Percentiles rank a stretch among this genome's conserved stretches.
Conservation (phyloP, 2,888 invertebrate species). For the Dusona sp. region DNA sequence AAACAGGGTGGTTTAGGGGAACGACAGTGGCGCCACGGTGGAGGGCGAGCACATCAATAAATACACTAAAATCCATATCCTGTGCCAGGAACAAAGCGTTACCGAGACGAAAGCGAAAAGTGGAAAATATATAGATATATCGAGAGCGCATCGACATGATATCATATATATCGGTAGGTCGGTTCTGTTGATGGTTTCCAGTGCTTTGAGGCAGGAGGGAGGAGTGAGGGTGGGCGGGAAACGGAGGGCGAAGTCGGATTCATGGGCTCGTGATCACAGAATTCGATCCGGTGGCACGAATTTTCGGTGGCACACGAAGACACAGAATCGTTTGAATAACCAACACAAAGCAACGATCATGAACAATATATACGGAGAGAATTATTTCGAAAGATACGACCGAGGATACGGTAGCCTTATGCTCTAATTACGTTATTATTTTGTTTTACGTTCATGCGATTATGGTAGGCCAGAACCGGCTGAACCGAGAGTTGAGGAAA, state of each 20-base stretch:
- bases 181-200: conserved; percentile 1
- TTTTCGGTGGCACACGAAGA: conserved; percentile 29
- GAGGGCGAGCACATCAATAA: neutral
- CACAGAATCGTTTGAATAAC: neutral
- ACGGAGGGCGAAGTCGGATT: neutral
- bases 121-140: neutral
- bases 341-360: neutral
- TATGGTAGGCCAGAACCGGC: neutral
- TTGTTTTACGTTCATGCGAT: conserved; percentile 35
- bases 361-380: neutral
- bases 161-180: conserved; percentile 41
- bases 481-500: neutral
- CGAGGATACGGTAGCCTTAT: neutral
- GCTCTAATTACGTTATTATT: conserved; percentile 38
- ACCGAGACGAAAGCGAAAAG: conserved; percentile 18
- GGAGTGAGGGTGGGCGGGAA: neutral
- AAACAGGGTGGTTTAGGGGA: neutral
- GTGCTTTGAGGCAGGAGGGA: neutral
- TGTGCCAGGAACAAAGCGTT: conserved; percentile 70
- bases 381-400: neutral
- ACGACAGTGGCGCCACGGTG: neutral
- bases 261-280: conserved; percentile 37
- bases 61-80: conserved; percentile 66
- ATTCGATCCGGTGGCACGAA: conserved; percentile 42
- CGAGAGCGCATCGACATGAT: neutral